A percentile compares a stretch with the other conserved stretches of the same genome.
These are phyloP conservation scores for Leptinotarsa peninsularis DNA, from an alignment of 2,888 invertebrate species.

Conservation along the genomic window DNA sequence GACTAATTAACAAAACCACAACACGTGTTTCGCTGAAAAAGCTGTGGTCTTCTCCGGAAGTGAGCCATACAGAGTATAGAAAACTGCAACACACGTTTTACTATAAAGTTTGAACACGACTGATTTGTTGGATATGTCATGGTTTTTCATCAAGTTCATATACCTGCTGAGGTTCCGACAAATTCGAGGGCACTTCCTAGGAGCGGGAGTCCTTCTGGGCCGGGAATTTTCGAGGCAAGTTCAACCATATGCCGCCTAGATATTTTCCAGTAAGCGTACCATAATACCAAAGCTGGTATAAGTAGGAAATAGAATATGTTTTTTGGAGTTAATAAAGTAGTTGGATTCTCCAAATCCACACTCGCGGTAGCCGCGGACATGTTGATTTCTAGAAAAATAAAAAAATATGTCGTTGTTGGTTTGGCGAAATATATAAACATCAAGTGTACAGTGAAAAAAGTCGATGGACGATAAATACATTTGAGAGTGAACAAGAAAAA, in stretches of 20 bases:
- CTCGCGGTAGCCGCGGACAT: conserved; percentile 56
- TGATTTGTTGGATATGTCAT: too few species aligned
- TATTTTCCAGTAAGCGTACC: conserved; percentile 81
- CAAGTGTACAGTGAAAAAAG: too few species aligned
- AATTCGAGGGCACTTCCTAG: conserved; percentile 83
- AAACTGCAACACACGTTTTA: too few species aligned
- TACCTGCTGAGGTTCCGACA: conserved; percentile 79
- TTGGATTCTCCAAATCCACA: conserved; percentile 58
- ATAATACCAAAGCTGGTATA: conserved; percentile 75
- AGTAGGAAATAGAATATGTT: conserved; percentile 80
- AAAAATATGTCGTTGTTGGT: too few species aligned
- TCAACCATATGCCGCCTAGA: conserved; percentile 79
- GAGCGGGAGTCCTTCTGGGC: conserved; percentile 79
- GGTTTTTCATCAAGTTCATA: conserved; percentile 49
- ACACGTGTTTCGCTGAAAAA: too few species aligned
- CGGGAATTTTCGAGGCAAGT: conserved; percentile 78
- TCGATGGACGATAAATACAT: too few species aligned
- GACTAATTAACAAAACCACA: too few species aligned
- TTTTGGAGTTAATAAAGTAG: conserved; percentile 69
- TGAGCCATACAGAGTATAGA: too few species aligned
- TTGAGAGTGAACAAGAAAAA: too few species aligned
- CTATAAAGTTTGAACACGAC: too few species aligned
- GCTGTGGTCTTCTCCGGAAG: too few species aligned
- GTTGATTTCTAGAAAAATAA: conserved; percentile 6
- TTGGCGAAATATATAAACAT: too few species aligned